Percentiles rank a stretch among this genome's conserved stretches.
Evolutionary conservation across 2,888 invertebrate species (phyloP).

Genomic region (Dryococelus australis): DNA sequence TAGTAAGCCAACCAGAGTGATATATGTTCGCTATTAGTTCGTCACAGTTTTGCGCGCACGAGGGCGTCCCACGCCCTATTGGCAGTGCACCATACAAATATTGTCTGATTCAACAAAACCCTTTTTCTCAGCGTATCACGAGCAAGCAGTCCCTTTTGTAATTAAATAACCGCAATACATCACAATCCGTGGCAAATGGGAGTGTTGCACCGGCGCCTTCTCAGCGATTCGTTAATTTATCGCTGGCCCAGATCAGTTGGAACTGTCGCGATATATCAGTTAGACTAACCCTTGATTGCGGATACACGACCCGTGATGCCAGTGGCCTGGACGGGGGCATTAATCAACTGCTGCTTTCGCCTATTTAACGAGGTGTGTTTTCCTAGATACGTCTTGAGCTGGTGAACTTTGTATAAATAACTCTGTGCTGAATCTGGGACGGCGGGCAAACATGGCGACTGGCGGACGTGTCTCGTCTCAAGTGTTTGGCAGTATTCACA

Average conservation of each 20-base stretch:
- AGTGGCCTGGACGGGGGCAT: not conserved
- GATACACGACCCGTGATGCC: not conserved
- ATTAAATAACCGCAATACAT: not conserved
- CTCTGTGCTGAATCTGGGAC: not conserved
- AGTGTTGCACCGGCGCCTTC: not conserved
- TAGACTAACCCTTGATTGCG: not conserved
- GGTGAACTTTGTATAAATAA: not conserved
- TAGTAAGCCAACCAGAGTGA: too few species aligned
- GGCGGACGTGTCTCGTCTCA: not conserved
- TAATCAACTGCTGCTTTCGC: constrained; percentile 1
- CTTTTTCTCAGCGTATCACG: too few species aligned
- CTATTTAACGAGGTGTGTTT: not conserved
- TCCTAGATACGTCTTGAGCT: not conserved
- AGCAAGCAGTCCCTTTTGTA: not conserved
- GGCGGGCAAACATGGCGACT: not conserved
- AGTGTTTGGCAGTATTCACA: not conserved
- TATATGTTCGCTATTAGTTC: too few species aligned
- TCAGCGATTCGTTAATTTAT: not conserved
- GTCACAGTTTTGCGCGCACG: too few species aligned
- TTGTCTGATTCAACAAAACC: too few species aligned
- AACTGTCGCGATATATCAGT: not conserved
- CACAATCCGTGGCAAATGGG: not conserved
- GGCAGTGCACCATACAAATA: too few species aligned
- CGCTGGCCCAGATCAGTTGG: not conserved
- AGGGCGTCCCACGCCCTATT: too few species aligned